These are phyloP conservation scores for Idaea biselata DNA, from an alignment of 2,888 invertebrate species.

Conservation along the genomic window DNA sequence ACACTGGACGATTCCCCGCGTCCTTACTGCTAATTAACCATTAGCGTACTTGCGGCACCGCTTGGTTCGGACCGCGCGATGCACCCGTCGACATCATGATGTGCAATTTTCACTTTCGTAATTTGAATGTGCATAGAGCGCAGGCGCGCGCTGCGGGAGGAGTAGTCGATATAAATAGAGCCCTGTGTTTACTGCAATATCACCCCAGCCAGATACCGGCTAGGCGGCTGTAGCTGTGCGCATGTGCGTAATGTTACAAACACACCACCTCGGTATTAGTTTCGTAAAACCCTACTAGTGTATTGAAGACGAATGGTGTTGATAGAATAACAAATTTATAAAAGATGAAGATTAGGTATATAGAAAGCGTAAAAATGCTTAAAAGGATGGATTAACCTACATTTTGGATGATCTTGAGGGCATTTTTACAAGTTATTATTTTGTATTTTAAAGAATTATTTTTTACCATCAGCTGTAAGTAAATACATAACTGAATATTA, in stretches of 20 bases:
- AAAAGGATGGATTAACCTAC: too few species aligned
- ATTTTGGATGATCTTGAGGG: too few species aligned
- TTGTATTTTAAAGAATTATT: too few species aligned
- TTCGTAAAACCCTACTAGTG: not conserved
- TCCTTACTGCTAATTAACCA: slow-evolving; percentile 40
- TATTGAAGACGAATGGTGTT: not conserved
- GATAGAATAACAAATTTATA: too few species aligned
- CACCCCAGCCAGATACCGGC: slow-evolving; percentile 21
- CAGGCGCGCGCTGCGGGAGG: slow-evolving; percentile 58
- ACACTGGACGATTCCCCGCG: slow-evolving; percentile 42
- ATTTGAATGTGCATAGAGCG: slow-evolving; percentile 56
- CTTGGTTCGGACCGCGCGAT: slow-evolving; percentile 36
- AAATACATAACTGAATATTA: too few species aligned
- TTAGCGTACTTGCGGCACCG: slow-evolving; percentile 37
- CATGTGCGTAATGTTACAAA: slow-evolving; percentile 40
- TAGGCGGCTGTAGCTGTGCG: slow-evolving; percentile 40
- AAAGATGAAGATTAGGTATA: too few species aligned
- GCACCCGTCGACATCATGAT: slow-evolving; percentile 58
- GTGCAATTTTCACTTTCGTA: slow-evolving; percentile 75
- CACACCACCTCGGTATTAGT: not conserved
- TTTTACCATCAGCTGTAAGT: too few species aligned
- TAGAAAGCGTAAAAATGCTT: too few species aligned
- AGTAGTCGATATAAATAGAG: slow-evolving; percentile 73
- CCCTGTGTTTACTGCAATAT: slow-evolving; percentile 28
- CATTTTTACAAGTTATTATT: too few species aligned